phyloP scores from a whole-genome alignment of 2,888 invertebrate genomes.

The Caenorhabditis parvicauda region DNA sequence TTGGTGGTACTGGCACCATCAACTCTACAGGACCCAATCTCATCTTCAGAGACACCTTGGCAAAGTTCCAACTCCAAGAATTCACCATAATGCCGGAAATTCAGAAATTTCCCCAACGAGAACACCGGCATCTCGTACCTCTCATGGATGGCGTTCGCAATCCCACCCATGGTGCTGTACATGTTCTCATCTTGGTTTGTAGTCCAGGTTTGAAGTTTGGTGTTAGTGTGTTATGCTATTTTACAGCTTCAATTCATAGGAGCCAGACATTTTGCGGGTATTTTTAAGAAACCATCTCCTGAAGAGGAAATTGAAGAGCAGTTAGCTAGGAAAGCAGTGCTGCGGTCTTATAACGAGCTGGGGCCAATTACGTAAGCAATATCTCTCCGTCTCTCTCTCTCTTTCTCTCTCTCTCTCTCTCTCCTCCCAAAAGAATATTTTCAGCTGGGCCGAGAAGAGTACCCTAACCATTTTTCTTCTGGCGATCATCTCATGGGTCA shows the following conservation, averaged over 20 bases:
- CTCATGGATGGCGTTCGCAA: constrained; percentile 49
- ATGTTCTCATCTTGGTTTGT: constrained; percentile 49
- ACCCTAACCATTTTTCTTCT: constrained; percentile 35
- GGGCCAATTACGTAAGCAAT: constrained; percentile 40
- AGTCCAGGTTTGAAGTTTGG: constrained; percentile 21
- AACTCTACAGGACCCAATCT: constrained; percentile 49
- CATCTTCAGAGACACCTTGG: constrained; percentile 33
- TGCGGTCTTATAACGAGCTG: constrained; percentile 32
- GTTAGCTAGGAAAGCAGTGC: constrained; percentile 27
- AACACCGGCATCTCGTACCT: constrained; percentile 41
- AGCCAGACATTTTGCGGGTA: constrained; percentile 22
- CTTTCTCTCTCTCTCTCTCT: too few relatives aligned
- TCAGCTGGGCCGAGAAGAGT: constrained; percentile 45
- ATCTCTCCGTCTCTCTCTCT: not conserved
- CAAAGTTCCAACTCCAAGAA: constrained; percentile 15
- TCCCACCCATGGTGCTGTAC: constrained; percentile 49
- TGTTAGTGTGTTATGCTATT: not conserved
- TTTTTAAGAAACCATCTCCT: constrained; percentile 29
- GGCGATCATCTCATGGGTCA: constrained; percentile 44
- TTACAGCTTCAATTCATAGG: constrained; percentile 43
- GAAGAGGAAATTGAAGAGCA: constrained; percentile 36
- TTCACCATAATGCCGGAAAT: not conserved
- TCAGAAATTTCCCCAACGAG: constrained; percentile 38
- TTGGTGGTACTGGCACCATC: constrained; percentile 52
- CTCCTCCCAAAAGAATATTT: too few relatives aligned